Evolutionary conservation across 1,140 invertebrate genomes (phyloP).

Genomic region (Kradibia gibbosae): DNA sequence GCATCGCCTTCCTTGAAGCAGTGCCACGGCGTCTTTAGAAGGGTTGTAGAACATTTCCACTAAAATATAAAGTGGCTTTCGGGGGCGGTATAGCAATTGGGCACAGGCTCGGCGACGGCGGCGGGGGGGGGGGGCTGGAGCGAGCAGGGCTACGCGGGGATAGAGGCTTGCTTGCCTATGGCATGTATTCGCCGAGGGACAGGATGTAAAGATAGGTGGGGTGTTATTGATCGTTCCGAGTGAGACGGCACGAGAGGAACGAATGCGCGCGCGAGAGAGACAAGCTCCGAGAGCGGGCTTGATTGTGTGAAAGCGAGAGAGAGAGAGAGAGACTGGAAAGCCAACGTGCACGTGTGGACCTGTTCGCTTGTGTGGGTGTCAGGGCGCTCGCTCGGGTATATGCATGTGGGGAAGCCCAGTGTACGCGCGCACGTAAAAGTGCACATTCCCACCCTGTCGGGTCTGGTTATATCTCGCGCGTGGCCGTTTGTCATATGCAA

Average conservation of each 20-base stretch:
- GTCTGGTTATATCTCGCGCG: neutral
- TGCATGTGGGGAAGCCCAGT: conserved; percentile 35
- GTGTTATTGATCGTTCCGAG: conserved; percentile 70
- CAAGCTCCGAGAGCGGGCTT: neutral
- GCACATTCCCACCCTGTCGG: conserved; percentile 16
- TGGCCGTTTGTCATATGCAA: conserved; percentile 34
- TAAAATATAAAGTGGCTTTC: conserved; percentile 72
- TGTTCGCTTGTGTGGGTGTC: neutral
- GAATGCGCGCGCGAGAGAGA: neutral
- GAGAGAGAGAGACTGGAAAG: conserved; percentile 17
- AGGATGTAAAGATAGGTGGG: conserved; percentile 46
- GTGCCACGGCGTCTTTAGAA: conserved; percentile 63
- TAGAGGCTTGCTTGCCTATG: conserved; percentile 19
- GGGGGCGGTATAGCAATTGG: conserved; percentile 68
- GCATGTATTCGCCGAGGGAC: conserved; percentile 37
- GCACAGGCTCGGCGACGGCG: conserved; percentile 55
- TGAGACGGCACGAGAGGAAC: conserved; percentile 1
- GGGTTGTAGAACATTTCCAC: conserved; percentile 70
- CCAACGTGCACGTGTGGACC: conserved; percentile 50
- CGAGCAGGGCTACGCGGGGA: neutral
- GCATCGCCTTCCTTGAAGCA: conserved; percentile 44
- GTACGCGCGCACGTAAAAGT: conserved; percentile 37
- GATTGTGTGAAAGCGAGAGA: neutral
- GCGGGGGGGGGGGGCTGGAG: conserved; percentile 48
- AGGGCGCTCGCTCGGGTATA: conserved; percentile 52